phyloP scores from a whole-genome alignment of 2,113 vertebrate species.

The Ceratotherium simum region DNA sequence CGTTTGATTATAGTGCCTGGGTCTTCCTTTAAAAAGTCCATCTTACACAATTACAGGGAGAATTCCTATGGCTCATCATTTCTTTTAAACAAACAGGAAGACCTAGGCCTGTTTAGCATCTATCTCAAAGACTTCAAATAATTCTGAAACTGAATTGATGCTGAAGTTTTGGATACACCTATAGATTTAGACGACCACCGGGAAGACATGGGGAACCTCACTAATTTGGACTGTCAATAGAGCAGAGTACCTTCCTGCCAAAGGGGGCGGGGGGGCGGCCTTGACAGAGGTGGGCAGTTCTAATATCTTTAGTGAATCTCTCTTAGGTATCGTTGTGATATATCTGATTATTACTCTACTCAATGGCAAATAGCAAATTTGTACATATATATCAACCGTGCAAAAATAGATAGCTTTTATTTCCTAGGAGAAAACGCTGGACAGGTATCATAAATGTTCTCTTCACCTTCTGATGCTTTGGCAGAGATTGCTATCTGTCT shows the following conservation, averaged over 20 bases:
- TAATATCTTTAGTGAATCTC: neutral
- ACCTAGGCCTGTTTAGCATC: neutral
- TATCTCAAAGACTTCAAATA: neutral
- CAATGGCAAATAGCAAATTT: neutral
- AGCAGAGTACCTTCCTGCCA: neutral
- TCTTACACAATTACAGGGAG: neutral
- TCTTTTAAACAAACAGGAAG: neutral
- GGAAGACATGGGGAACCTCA: neutral
- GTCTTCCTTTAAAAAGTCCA: constrained; percentile 14
- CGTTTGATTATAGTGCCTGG: neutral
- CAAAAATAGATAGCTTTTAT: neutral
- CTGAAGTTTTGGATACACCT: neutral
- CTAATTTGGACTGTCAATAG: neutral
- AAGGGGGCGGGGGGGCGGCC: neutral
- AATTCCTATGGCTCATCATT: neutral
- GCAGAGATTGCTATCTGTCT: neutral
- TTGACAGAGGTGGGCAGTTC: neutral
- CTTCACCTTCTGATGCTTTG: neutral
- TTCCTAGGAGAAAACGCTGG: neutral
- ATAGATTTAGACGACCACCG: neutral
- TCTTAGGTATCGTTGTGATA: neutral
- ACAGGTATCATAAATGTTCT: neutral
- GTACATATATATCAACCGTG: neutral
- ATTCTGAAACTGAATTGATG: neutral
- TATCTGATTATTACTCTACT: neutral